Conservation (phyloP, 2,113 vertebrate species). For the Lycocorax pyrrhopterus region DNA sequence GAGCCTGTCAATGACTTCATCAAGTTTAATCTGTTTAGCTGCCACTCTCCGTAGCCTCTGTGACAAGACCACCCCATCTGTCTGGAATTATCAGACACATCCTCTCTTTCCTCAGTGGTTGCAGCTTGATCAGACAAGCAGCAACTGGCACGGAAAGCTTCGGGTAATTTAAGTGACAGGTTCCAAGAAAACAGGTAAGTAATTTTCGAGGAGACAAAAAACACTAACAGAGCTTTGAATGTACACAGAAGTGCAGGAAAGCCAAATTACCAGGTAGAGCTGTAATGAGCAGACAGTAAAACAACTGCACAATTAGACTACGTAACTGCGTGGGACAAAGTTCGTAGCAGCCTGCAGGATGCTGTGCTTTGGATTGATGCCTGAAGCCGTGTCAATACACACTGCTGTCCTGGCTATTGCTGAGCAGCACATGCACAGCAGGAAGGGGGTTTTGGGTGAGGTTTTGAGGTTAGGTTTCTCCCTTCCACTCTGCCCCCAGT, state of each 20-base stretch:
- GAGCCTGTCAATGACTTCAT: slow-evolving; percentile 40
- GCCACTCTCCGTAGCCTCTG: neutral
- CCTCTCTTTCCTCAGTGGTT: neutral
- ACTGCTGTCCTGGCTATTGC: neutral
- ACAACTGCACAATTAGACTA: neutral
- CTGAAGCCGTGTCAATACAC: neutral
- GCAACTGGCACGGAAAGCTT: neutral
- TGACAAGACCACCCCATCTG: slow-evolving; percentile 40
- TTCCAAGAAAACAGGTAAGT: neutral
- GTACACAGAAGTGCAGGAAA: neutral
- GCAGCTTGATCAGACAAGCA: neutral
- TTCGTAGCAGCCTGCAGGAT: neutral
- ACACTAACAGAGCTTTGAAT: neutral
- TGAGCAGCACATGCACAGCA: neutral
- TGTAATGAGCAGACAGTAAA: neutral
- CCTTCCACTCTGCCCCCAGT: neutral
- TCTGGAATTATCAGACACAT: slow-evolving; percentile 1
- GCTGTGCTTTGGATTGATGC: neutral
- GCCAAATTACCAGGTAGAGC: neutral
- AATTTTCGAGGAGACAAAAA: neutral
- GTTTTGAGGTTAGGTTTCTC: no score
- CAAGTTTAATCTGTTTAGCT: slow-evolving; percentile 41
- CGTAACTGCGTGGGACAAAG: neutral
- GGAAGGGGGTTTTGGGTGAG: neutral
- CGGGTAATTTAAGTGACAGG: neutral